A percentile compares a stretch with the other conserved stretches of the same genome.
Conservation (phyloP, 2,888 invertebrate species). For the Pachymerium ferrugineum region DNA sequence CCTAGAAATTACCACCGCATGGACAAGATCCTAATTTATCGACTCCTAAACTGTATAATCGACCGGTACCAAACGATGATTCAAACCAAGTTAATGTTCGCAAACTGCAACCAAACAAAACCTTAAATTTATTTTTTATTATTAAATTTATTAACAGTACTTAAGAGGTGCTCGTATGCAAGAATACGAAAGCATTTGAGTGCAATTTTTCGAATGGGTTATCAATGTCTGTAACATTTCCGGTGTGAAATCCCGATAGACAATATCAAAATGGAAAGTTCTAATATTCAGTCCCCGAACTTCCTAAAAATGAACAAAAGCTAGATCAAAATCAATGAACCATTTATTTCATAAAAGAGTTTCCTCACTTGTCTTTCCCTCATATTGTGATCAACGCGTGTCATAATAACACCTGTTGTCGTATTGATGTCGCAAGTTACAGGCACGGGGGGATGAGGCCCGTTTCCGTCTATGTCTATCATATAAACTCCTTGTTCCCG, state of each 20-base stretch:
- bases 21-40: slow-evolving; percentile 31
- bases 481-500: slow-evolving; percentile 84
- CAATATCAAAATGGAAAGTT: slow-evolving; percentile 78
- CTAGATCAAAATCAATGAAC: not conserved
- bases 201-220: slow-evolving; percentile 80
- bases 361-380: slow-evolving; percentile 69
- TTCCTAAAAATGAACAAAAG: not conserved
- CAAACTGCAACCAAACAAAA: slow-evolving; percentile 34
- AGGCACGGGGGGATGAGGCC: slow-evolving; percentile 82
- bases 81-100: slow-evolving; percentile 40
- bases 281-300: slow-evolving; percentile 40
- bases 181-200: slow-evolving; percentile 83
- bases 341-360: not conserved
- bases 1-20: slow-evolving; percentile 32
- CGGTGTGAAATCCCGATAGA: slow-evolving; percentile 80
- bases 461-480: slow-evolving; percentile 91
- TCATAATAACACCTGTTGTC: slow-evolving; percentile 72
- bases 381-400: slow-evolving; percentile 83
- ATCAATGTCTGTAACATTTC: slow-evolving; percentile 87
- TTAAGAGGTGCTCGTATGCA: slow-evolving; percentile 83
- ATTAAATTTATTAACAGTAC: slow-evolving; percentile 32
- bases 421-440: slow-evolving; percentile 89
- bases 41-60: not conserved
- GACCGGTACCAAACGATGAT: slow-evolving; percentile 45
- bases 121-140: too few species aligned